These are phyloP conservation scores for Cercopithecus neglectus DNA, from an alignment of 2,797 vertebrate genomes.

Conservation along the genomic window DNA sequence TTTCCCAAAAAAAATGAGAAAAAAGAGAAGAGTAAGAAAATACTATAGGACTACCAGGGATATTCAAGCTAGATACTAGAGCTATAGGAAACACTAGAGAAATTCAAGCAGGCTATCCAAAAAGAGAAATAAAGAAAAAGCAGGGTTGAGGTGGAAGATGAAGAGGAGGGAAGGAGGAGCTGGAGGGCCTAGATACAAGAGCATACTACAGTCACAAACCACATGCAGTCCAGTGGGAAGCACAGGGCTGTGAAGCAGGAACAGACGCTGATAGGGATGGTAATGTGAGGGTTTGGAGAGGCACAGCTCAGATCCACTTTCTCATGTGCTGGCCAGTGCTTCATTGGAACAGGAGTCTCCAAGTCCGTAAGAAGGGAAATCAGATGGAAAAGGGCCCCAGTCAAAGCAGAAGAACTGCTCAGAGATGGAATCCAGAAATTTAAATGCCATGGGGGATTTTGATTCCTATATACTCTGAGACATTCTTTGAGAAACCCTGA, in stretches of 20 bases:
- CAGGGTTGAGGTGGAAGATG: neutral
- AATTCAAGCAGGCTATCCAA: neutral
- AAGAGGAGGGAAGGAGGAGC: neutral
- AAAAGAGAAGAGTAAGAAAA: neutral
- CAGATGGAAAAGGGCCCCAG: neutral
- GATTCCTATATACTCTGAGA: neutral
- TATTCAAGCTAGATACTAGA: neutral
- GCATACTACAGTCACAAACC: neutral
- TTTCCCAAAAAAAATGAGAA: neutral
- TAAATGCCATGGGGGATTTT: neutral
- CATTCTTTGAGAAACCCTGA: slow-evolving; percentile 13
- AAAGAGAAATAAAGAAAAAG: neutral
- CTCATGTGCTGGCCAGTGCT: neutral
- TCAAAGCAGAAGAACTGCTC: neutral
- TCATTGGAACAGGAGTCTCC: neutral
- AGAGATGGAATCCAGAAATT: neutral
- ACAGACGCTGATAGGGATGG: neutral
- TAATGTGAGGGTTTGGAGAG: neutral
- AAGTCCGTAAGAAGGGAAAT: neutral
- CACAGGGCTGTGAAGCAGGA: neutral
- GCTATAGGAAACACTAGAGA: neutral
- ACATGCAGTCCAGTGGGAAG: neutral
- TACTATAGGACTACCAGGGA: neutral
- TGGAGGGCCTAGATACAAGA: neutral
- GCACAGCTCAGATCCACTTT: neutral